phyloP scores from a whole-genome alignment of 2,888 invertebrate species.

The Platerodrilus igneus region DNA sequence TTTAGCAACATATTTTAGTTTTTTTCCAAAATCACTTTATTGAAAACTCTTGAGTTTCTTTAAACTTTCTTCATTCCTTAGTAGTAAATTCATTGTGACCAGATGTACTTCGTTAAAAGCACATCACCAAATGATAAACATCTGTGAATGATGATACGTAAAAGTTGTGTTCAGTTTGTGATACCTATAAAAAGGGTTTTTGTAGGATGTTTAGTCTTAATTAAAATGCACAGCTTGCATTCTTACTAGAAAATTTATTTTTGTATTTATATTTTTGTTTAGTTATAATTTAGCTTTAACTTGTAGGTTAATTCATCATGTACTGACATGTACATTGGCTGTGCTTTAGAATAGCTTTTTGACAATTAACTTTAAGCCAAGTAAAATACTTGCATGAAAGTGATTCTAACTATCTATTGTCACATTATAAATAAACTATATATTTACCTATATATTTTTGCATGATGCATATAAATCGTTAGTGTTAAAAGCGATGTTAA shows the following conservation, averaged over 20 bases:
- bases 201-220: constrained; percentile 28
- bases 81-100: too few species aligned
- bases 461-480: constrained; percentile 15
- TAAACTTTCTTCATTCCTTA: too few species aligned
- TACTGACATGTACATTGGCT: constrained; percentile 25
- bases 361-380: constrained; percentile 30
- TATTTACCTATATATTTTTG: constrained; percentile 21
- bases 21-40: too few species aligned
- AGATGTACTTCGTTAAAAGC: too few species aligned
- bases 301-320: constrained; percentile 19
- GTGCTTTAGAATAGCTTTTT: constrained; percentile 28
- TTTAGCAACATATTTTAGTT: too few species aligned
- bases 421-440: constrained; percentile 16
- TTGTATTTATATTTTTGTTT: constrained; percentile 12
- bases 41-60: too few species aligned
- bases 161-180: constrained; percentile 37
- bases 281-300: constrained; percentile 7
- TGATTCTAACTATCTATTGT: constrained; percentile 14
- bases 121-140: constrained; percentile 10
- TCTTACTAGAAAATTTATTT: constrained; percentile 28
- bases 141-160: constrained; percentile 24
- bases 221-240: constrained; percentile 23
- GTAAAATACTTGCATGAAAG: constrained; percentile 28
- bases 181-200: constrained; percentile 29
- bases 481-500: constrained; percentile 15